Evolutionary conservation across 2,888 invertebrate species (phyloP), one percentile per base, ranked within the genome.

Genomic region (Junonia oenone): DNA sequence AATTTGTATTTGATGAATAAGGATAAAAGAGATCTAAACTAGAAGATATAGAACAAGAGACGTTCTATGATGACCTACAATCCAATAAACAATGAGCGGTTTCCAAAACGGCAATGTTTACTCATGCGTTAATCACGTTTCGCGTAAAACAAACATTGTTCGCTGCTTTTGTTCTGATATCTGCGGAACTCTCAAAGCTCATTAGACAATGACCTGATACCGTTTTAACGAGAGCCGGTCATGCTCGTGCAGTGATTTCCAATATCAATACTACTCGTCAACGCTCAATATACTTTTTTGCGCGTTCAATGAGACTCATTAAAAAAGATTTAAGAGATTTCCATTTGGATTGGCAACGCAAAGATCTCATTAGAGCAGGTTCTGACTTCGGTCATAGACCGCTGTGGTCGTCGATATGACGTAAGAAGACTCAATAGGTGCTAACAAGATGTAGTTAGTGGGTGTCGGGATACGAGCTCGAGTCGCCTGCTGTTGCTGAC

Each of bases 371-470:
- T 80, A 81, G 76, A 76, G 73, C 70, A 70, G 68, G 73, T 71
- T 73, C 53, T 22, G 45, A 37, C 38, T 38, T 22, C 71, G 72
- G 70, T 71, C 68, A 68, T 66, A 68, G 68, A 65, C 64, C 69
- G 63, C 62, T 61, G 68, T 67, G 69, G 73, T 76, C 66, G 72
- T 68, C 72, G 69, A 69, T 73, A 73, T 81, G 81, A 83, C 80
- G 82, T 75, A 78, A 81, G 73, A 65, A 40, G 45, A 47, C 35
- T 59, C 59, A 76, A 79, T 80, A 81, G 77, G 77, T 79, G 83
- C 73, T 81, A 83, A 85, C 81, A 76, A 85, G 82, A 71, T 58
- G 76, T 73, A 69, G 76, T 77, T 77, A 77, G 73, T 68, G 69
- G 65, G 48, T 38, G 52, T 27, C 50, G 45, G 55, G 47, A 52